Base-by-base conservation (phyloP, 2,888 invertebrate species). In the Lydus trimaculatus region DNA sequence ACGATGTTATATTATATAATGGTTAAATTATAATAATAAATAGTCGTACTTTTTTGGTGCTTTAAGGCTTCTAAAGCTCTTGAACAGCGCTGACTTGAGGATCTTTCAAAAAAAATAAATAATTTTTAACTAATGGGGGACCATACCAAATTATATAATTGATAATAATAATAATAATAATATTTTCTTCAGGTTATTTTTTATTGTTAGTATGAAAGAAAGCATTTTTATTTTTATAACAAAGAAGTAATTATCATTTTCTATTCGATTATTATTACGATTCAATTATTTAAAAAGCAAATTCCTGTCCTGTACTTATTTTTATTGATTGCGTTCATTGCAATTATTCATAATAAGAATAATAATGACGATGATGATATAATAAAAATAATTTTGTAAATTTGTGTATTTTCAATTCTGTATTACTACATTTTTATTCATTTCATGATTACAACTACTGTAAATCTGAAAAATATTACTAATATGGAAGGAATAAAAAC, bases 1-100 rank as follows among this genome's bases (percentile, higher is more conserved):
- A 3, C 75, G 76, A 77, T 78, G 76, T 69, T 56, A 73, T 63
- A 64, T 72, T 72, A 71, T 73, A 48, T 69, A 76, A 76, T 73
- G 75, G 72, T 67, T 65, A 56, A 67, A 58, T 69, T 70, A 61
- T n/a, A n/a, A 28, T 28, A 66, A 65, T 43, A 74, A 71, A 64
- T 66, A 73, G 72, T 72, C 66, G 65, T 72, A 74, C 64, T 70
- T 62, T 31, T 72, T 76, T 75, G 75, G 74, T 76, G 74, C 75
- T 72, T 76, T 69, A 66, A 64, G 60, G 64, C 67, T 59, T 58
- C 59, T 63, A 48, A 66, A 58, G 52, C 61, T 64, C 60, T 48
- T 20, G 20, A 20, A 15, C 13, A 20, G 25, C 56, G 56, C 56
- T 56, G 56, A 56, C 56, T 25, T 25, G 25, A 61, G 36, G n/a